Conservation (phyloP, 2,888 invertebrate species). For the Brenthis ino region DNA sequence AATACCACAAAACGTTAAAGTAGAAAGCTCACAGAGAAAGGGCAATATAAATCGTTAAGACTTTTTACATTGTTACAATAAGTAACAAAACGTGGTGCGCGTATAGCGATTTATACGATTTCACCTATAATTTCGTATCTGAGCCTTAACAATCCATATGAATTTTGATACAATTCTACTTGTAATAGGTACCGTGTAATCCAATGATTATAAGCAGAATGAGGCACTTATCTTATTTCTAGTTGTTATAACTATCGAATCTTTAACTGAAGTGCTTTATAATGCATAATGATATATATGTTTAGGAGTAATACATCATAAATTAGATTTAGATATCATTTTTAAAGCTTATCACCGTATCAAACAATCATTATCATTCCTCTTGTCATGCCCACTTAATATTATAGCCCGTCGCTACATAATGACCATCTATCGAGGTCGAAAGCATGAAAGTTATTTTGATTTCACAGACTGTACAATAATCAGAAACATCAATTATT, state of each 20-base stretch:
- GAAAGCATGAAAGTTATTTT: conserved; percentile 49
- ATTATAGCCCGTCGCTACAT: conserved; percentile 33
- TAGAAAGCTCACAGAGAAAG: conserved; percentile 66
- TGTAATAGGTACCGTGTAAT: neutral
- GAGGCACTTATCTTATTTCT: neutral
- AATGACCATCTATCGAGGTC: conserved; percentile 36
- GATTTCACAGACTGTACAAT: conserved; percentile 64
- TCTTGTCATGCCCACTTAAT: conserved; percentile 41
- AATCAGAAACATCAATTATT: conserved; percentile 51
- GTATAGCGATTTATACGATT: conserved; percentile 58
- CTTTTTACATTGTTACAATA: conserved; percentile 61
- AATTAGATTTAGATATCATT: conserved; percentile 38
- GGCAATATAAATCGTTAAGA: conserved; percentile 51
- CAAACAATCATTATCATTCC: conserved; percentile 41
- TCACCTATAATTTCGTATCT: conserved; percentile 61
- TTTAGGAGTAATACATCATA: conserved; percentile 35
- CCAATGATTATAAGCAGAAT: neutral
- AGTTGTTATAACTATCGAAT: neutral
- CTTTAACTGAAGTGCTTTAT: neutral
- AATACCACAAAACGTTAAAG: conserved; percentile 51
- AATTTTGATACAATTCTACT: neutral
- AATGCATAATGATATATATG: neutral
- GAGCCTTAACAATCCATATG: conserved; percentile 42
- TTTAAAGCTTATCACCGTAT: conserved; percentile 36
- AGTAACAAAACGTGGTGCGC: conserved; percentile 56